Conservation (phyloP, 1,140 invertebrate genomes). For the Procambarus clarkii region DNA sequence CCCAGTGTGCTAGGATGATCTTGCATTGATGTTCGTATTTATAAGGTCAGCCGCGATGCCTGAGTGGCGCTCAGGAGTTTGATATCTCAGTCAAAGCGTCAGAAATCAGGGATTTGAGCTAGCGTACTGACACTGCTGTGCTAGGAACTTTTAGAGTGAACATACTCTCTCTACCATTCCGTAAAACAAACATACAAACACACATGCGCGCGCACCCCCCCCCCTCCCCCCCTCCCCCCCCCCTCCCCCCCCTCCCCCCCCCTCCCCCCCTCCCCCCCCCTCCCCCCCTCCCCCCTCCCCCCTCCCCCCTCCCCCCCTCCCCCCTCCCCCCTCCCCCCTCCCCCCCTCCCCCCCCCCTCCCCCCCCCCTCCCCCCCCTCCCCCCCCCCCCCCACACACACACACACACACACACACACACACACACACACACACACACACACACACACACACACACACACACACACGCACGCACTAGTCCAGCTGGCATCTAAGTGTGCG, state of each 20-base stretch:
- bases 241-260: too few species aligned
- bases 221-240: too few species aligned
- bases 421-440: too few species aligned
- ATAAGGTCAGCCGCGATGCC: not conserved
- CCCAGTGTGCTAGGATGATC: not conserved
- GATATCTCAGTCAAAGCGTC: not conserved
- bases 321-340: not conserved
- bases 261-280: too few species aligned
- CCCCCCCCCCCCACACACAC: too few species aligned
- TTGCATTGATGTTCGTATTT: not conserved
- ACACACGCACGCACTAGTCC: not conserved
- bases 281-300: too few species aligned
- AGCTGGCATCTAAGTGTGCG: not conserved
- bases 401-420: too few species aligned
- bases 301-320: too few species aligned
- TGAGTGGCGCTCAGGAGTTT: not conserved
- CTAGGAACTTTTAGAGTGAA: not conserved
- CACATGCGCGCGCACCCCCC: not conserved
- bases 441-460: too few species aligned
- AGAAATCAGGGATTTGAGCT: not conserved
- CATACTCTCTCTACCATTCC: too few species aligned
- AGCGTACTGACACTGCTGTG: not conserved
- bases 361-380: not conserved
- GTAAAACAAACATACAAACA: too few species aligned
- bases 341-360: not conserved